Conservation (phyloP, 2,797 vertebrate genomes). For the Gymnothorax reevesii region DNA sequence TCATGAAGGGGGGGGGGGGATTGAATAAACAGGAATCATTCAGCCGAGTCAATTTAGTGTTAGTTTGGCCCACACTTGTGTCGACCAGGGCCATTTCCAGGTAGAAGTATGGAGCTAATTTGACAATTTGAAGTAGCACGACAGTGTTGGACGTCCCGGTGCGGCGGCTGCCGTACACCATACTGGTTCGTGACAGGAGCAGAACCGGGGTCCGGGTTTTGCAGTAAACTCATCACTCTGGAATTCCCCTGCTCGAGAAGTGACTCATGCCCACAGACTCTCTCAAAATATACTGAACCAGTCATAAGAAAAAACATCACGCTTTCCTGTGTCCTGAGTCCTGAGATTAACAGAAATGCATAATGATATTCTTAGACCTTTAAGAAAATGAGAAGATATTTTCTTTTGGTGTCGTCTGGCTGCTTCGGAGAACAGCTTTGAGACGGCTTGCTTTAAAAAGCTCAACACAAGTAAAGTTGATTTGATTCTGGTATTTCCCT, state of each 20-base stretch:
- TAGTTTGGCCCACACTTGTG: background rate
- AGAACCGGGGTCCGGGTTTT: slow-evolving; percentile 22
- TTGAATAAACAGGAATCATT: too few relatives aligned
- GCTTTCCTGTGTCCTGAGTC: background rate
- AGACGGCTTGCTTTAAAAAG: too few relatives aligned
- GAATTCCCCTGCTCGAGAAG: slow-evolving; percentile 58
- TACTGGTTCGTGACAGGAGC: background rate
- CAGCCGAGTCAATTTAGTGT: background rate
- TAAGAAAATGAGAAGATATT: too few relatives aligned
- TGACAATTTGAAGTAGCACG: background rate
- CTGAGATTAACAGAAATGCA: background rate
- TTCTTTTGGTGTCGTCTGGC: too few relatives aligned
- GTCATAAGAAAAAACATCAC: background rate
- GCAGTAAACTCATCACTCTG: slow-evolving; percentile 47
- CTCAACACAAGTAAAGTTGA: too few relatives aligned
- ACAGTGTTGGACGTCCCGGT: background rate
- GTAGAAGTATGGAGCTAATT: background rate
- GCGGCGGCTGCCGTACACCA: background rate
- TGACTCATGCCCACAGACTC: slow-evolving; percentile 54
- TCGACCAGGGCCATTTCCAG: background rate
- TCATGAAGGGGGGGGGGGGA: background rate
- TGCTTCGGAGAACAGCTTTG: too few relatives aligned
- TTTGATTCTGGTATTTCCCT: too few relatives aligned
- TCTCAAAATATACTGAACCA: slow-evolving; percentile 19
- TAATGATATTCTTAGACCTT: background rate